Evolutionary conservation across 1,140 invertebrate genomes (phyloP), one percentile per base, ranked within the genome.

Genomic region (Orchestia grillus): DNA sequence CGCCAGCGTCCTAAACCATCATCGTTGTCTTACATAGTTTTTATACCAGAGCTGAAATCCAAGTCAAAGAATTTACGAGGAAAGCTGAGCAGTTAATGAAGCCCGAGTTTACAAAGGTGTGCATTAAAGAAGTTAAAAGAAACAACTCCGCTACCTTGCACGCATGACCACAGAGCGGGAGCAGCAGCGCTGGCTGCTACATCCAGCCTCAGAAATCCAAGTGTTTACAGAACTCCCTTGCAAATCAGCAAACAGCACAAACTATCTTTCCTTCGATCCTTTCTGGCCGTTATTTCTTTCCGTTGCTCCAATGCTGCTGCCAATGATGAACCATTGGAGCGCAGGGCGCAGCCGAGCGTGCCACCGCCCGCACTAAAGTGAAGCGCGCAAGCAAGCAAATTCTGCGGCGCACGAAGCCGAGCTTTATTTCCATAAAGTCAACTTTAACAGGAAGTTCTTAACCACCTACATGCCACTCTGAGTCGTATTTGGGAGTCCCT

Each of bases 241-340:
- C 90, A 92, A 92, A 92, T 92, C 90, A 41, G 90, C 90, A 92
- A 92, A 92, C 90, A 92, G 43, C 41, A 44, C 90, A 92, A 92
- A 92, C 90, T 92, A 92, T 92, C 90, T 42, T 92, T 92, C 90
- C 44, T 44, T 92, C n/a, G 8, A 41, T 41, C 87, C 41, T 87
- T 87, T 87, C 87, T 41, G 87, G 87, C 87, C 87, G 87, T 41
- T 87, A 87, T 87, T 87, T 87, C 87, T 87, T 87, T 40, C 36
- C 87, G 36, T 87, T 87, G 41, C 87, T 87, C 87, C 41, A 36
- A 92, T 92, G 41, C 90, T 92, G 90, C 90, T 28, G 44, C 90
- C 43, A 44, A 40, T 42, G 43, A 92, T 44, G 90, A 92, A 44
- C 90, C 90, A 92, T 92, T 42, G 1, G 36, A 92, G 90, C 90